Evolutionary conservation across 1,140 invertebrate species (phyloP), one percentile per base, ranked within the genome.

Genomic region (Caenorhabditis briggsae): DNA sequence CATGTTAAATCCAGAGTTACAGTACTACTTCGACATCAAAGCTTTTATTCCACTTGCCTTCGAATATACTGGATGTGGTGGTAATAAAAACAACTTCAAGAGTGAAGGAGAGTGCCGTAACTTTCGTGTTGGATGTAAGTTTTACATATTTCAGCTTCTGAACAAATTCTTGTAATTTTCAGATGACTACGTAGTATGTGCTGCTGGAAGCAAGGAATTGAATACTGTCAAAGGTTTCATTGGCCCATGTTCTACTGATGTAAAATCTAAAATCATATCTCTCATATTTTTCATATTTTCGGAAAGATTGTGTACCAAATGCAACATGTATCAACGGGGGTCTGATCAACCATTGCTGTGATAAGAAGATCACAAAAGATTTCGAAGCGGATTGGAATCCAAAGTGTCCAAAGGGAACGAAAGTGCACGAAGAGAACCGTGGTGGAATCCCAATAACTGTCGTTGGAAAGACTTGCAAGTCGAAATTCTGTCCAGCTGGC

Each of bases 321-420:
- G 46, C 46, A 12, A 12, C 23, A n/a, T 78, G 70, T 23, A 43
- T 23, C 11, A 23, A 11, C 5, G 9, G 9, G 6, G 11, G 11
- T n/a, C 70, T 20, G 43, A 46, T 78, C n/a, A 78, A 78, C 11
- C 23, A 23, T 9, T 78, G 70, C 23, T 78, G 70, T 50, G 70
- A 78, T 23, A 78, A 78, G 70, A 23, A 78, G n/a, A 78, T 78
- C n/a, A 23, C 16, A 18, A 25, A 50, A n/a, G 12, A 23, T 12
- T 25, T 23, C 16, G n/a, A 78, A 20, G 70, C 70, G 20, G 70
- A 78, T 78, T 78, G 14, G 11, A 20, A 23, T 12, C 46, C 70
- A 50, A 78, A 78, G 11, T 78, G 70, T 78, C 70, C 70, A 78
- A 78, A 78, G 23, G 70, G 70, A 78, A 78, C 50, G 70, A 78